These are phyloP conservation scores for Stigmatopora nigra DNA, from an alignment of 2,113 vertebrate genomes.

Conservation along the genomic window DNA sequence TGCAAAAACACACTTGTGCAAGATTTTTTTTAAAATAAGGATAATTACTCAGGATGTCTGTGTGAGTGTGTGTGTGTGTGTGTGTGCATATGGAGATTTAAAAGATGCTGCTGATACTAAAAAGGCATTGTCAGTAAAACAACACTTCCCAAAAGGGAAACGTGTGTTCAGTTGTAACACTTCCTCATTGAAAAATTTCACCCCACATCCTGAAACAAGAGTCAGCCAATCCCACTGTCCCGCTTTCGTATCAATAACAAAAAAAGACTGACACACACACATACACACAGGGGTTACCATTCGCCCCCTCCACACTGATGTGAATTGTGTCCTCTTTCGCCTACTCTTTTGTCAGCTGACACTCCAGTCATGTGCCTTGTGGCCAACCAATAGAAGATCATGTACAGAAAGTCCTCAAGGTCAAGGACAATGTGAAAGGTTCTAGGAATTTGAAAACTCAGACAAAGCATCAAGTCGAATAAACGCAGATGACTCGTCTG, in stretches of 20 bases:
- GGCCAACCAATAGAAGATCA: conserved; percentile 37
- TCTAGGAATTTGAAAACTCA: conserved; percentile 2
- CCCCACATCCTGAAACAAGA: conserved; percentile 26
- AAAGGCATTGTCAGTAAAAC: conserved; percentile 20
- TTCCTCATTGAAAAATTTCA: conserved; percentile 41
- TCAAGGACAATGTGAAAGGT: conserved; percentile 44
- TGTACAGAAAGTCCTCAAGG: conserved; percentile 46
- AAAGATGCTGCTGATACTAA: conserved; percentile 48
- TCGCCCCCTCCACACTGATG: conserved; percentile 36
- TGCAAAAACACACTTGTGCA: too few relatives aligned
- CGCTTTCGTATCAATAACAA: conserved; percentile 35
- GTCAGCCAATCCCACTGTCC: conserved; percentile 30
- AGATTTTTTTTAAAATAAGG: too few relatives aligned
- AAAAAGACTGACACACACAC: conserved; percentile 41
- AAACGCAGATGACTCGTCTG: conserved; percentile 37
- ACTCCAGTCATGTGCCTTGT: conserved; percentile 44
- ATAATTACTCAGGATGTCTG: too few relatives aligned
- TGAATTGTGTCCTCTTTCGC: conserved; percentile 59
- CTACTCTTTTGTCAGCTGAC: conserved; percentile 60
- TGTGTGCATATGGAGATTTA: background rate
- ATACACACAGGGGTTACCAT: conserved; percentile 23
- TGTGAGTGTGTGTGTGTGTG: too few relatives aligned
- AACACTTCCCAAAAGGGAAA: conserved; percentile 13
- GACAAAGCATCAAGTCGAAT: conserved; percentile 20
- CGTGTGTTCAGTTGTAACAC: conserved; percentile 22